Conservation (phyloP, 1,140 invertebrate species). For the Anoplolepis gracilipes region DNA sequence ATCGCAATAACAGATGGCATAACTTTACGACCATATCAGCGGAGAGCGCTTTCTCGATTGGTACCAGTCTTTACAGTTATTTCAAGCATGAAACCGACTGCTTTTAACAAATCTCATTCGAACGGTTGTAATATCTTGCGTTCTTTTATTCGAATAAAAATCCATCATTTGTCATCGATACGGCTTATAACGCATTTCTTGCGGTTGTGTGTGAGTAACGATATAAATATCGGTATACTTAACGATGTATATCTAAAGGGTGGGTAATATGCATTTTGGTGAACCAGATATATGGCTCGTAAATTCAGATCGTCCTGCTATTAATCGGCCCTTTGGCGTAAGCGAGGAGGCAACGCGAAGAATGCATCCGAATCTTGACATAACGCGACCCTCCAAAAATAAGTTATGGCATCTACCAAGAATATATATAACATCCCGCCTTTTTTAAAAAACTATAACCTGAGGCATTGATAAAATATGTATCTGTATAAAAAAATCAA, state of each 20-base stretch:
- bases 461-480: background rate
- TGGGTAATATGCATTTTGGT: constrained; percentile 17
- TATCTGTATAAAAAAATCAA: background rate
- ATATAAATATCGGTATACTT: constrained; percentile 30
- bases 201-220: background rate
- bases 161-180: constrained; percentile 12
- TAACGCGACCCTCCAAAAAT: background rate
- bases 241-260: constrained; percentile 48
- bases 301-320: constrained; percentile 45
- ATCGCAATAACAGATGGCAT: constrained; percentile 12
- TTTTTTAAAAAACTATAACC: no score
- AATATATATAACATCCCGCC: background rate
- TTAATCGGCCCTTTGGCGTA: background rate
- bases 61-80: constrained; percentile 48
- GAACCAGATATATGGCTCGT: constrained; percentile 56
- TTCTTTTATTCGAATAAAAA: constrained; percentile 28
- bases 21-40: constrained; percentile 29
- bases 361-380: background rate
- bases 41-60: background rate
- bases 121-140: background rate
- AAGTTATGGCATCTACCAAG: background rate
- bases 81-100: constrained; percentile 32
- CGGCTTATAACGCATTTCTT: background rate
- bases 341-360: constrained; percentile 1
- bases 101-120: constrained; percentile 13